These are phyloP conservation scores for Zaprionus capensis DNA, from an alignment of 1,140 invertebrate species.

Conservation along the genomic window DNA sequence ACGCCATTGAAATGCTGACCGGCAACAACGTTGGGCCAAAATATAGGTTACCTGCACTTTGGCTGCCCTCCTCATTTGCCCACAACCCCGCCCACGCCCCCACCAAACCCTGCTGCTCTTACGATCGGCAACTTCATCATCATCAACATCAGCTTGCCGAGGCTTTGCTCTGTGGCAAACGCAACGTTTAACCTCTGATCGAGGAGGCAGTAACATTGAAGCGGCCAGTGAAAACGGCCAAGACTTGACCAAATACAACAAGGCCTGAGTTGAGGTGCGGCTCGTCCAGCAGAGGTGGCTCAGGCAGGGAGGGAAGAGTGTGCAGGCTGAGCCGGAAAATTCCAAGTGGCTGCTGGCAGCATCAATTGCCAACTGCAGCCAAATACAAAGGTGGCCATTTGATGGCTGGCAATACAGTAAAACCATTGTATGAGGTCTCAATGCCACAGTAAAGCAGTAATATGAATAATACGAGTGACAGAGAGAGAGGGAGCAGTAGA, in stretches of 20 bases:
- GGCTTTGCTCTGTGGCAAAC: conserved; percentile 42
- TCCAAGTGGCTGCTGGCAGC: conserved; percentile 12
- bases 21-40: conserved; percentile 58
- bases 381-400: conserved; percentile 20
- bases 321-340: conserved; percentile 12
- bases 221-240: conserved; percentile 16
- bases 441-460: background rate
- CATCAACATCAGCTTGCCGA: conserved; percentile 16
- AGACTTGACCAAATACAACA: conserved; percentile 46
- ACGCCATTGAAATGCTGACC: conserved; percentile 72
- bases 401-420: conserved; percentile 28
- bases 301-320: conserved; percentile 11
- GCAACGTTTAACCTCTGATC: conserved; percentile 74
- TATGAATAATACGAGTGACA: background rate
- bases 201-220: conserved; percentile 38
- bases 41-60: conserved; percentile 76
- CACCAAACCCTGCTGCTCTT: background rate
- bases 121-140: conserved; percentile 61
- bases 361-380: conserved; percentile 18
- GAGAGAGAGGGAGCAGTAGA: background rate
- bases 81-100: background rate
- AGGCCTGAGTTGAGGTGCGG: conserved; percentile 15
- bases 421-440: conserved; percentile 23
- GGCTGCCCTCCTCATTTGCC: background rate
- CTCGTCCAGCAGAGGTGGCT: background rate